phyloP scores from a whole-genome alignment of 2,113 vertebrate genomes.

The Corvus moneduloides region DNA sequence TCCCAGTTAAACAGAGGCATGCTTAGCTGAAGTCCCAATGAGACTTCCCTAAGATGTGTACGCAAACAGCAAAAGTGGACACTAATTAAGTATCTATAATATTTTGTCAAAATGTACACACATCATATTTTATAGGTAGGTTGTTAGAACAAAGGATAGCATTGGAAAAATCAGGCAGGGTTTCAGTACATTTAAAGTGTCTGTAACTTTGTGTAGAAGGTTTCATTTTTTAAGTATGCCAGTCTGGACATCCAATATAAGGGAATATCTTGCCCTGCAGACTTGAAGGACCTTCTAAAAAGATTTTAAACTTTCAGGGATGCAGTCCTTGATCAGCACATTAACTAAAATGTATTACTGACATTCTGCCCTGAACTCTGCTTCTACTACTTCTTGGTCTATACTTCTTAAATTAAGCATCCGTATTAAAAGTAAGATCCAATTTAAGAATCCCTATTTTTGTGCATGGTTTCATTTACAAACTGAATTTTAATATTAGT shows the following conservation, averaged over 20 bases:
- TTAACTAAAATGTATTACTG: not conserved
- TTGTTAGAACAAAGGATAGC: not conserved
- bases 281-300: not conserved
- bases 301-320: not conserved
- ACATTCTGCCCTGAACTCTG: not conserved
- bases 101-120: not conserved
- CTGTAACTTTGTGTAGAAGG: not conserved
- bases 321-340: not conserved
- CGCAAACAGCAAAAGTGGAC: not conserved
- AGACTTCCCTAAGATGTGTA: accelerated
- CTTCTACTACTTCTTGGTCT: not conserved
- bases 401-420: not conserved
- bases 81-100: not conserved
- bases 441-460: not conserved
- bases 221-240: not conserved
- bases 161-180: not conserved
- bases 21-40: not conserved
- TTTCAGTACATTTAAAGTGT: not conserved
- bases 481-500: not conserved
- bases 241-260: not conserved
- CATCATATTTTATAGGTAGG: not conserved
- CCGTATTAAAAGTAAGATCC: not conserved
- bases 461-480: not conserved
- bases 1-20: not conserved
- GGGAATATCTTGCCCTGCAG: not conserved